Conservation (phyloP, 2,797 vertebrate species). For the Molossus alvarezi region DNA sequence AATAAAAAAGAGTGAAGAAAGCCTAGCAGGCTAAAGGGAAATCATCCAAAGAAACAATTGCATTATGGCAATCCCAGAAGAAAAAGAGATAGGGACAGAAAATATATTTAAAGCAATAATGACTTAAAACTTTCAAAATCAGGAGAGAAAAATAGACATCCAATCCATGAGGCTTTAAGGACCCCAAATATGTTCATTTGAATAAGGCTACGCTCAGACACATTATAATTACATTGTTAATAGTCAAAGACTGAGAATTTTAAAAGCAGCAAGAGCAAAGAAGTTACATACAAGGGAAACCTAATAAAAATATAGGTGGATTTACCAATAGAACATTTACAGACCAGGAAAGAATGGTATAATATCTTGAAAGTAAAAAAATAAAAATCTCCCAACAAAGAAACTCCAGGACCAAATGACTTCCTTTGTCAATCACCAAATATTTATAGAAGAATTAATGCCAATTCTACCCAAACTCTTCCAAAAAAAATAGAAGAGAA, state of each 20-base stretch:
- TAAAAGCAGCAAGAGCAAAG: not conserved
- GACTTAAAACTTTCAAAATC: not conserved
- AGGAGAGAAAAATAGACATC: not conserved
- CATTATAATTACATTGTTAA: not conserved
- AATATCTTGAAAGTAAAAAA: not conserved
- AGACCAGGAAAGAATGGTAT: not conserved
- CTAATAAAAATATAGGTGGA: not conserved
- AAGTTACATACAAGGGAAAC: not conserved
- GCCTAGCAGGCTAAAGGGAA: not conserved
- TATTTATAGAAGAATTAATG: not conserved
- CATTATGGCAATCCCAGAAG: not conserved
- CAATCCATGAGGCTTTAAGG: not conserved
- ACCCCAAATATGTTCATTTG: not conserved
- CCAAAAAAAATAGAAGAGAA: not conserved
- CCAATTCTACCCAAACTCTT: not conserved
- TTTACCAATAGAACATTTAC: not conserved
- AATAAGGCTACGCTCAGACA: not conserved
- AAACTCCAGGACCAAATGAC: not conserved
- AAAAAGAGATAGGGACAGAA: not conserved
- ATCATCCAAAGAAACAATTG: not conserved
- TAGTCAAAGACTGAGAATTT: not conserved
- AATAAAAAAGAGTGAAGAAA: not conserved
- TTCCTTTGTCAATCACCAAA: not conserved
- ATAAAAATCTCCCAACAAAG: not conserved
- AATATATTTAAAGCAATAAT: not conserved